Base-by-base conservation (phyloP, 2,888 invertebrate species). In the Ectemnius cavifrons region DNA sequence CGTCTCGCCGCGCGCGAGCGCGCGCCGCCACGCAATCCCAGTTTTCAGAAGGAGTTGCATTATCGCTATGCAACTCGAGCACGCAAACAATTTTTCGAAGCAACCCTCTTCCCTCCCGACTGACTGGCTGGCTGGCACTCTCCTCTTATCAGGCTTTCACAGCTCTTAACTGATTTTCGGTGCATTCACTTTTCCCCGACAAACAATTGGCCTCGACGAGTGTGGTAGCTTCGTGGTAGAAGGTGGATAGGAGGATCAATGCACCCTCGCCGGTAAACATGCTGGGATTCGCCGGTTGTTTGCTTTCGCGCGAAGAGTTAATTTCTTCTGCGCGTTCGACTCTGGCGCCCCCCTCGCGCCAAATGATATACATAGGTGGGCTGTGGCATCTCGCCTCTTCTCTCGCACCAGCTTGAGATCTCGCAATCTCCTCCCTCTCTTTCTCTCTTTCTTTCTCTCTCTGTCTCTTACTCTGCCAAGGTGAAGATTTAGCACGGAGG, bases 401-500 rank as follows among this genome's bases (percentile, higher is more conserved):
- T 14, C 52, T 16, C 37, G 37, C 37, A 8, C n/a, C 16, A 23
- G 23, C 23, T 23, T 2, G 23, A 23, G 23, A 23, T 23, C 52
- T 52, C 52, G 52, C 52, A 5, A 6, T 52, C 16, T 16, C 16
- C 16, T 14, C 5, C 49, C 11, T 16, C 49, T n/a, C n/a, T n/a
- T n/a, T n/a, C n/a, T n/a, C n/a, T n/a, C n/a, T n/a, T n/a, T n/a
- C n/a, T n/a, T n/a, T n/a, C 49, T 49, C 49, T 2, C 14, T n/a
- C n/a, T 16, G 0, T 1, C n/a, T 49, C 16, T 13, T 5, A 2
- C 16, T 11, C 16, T 61, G 52, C 59, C 57, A 70, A 27, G 64
- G 20, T 37, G 52, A 67, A 71, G 75, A 75, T 77, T 75, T 77
- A 75, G 67, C 77, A 67, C 75, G 77, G 71, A 52, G 67, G 37